Percentiles rank a stretch among this genome's conserved stretches.
Evolutionary conservation across 2,113 vertebrate species (phyloP).

Genomic region (Ammospiza nelsoni): DNA sequence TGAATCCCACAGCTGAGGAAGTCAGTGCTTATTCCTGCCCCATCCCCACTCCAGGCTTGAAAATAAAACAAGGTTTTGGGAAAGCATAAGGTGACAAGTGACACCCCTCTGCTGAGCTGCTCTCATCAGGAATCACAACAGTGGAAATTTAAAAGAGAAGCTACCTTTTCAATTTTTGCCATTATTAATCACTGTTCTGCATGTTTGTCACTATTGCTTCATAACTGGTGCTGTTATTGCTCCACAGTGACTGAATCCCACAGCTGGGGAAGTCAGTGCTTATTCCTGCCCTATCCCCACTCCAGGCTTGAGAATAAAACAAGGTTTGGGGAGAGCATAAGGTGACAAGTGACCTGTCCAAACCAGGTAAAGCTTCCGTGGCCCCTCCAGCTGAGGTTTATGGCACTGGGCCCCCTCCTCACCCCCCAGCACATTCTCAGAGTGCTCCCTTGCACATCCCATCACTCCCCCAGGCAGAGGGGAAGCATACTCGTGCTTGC

Average conservation of each 20-base stretch:
- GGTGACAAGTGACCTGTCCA: neutral
- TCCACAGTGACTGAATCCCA: neutral
- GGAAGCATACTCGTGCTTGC: constrained; percentile 89
- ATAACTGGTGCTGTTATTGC: neutral
- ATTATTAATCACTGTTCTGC: neutral
- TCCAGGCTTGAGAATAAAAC: neutral
- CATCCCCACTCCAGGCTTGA: no score
- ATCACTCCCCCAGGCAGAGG: rapidly evolving
- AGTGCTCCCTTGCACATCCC: neutral
- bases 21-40: no score
- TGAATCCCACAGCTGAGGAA: neutral
- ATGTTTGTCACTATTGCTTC: neutral
- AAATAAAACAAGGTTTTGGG: no score
- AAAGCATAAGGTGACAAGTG: neutral
- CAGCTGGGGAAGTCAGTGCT: neutral
- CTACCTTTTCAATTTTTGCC: neutral
- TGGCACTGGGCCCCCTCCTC: neutral
- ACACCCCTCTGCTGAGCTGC: no score
- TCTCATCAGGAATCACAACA: no score
- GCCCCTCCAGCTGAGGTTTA: rapidly evolving
- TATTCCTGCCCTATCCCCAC: neutral
- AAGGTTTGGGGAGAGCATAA: neutral
- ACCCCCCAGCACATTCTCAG: neutral
- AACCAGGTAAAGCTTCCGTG: neutral
- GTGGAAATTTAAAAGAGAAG: neutral